Percentiles rank a stretch among this genome's conserved stretches.
phyloP scores from a whole-genome alignment of 2,888 invertebrate genomes.

The Ethmia dodecea region DNA sequence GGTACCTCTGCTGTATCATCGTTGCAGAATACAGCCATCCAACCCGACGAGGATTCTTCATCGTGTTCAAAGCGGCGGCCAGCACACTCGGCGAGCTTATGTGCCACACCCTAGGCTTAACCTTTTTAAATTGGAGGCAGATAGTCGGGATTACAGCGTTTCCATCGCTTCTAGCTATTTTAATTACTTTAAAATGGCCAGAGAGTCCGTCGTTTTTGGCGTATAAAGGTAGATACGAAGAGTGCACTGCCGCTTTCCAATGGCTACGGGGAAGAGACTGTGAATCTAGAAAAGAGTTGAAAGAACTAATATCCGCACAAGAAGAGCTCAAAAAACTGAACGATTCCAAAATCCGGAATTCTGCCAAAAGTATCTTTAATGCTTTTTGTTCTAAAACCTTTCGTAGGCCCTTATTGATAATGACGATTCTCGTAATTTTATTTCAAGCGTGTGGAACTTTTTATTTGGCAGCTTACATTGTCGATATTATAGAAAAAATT shows the following conservation, averaged over 20 bases:
- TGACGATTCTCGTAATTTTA: neutral
- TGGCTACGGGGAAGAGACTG: constrained; percentile 18
- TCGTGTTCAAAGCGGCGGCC: constrained; percentile 2
- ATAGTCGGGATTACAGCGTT: constrained; percentile 17
- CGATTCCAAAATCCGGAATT: neutral
- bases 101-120: constrained; percentile 19
- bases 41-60: constrained; percentile 20
- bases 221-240: constrained; percentile 21
- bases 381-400: neutral
- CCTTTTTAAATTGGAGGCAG: constrained; percentile 18
- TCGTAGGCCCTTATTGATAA: neutral
- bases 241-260: constrained; percentile 15
- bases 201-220: constrained; percentile 24
- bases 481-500: constrained; percentile 2
- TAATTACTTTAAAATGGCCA: constrained; percentile 18
- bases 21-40: constrained; percentile 22
- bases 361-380: neutral
- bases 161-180: constrained; percentile 15
- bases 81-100: constrained; percentile 1
- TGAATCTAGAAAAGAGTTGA: constrained; percentile 17
- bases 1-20: constrained; percentile 16
- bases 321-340: constrained; percentile 8
- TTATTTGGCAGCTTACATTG: constrained; percentile 1
- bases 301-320: constrained; percentile 19
- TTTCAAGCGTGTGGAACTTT: neutral